Conservation (phyloP, 2,797 vertebrate species). For the Pseudocheirus occidentalis region DNA sequence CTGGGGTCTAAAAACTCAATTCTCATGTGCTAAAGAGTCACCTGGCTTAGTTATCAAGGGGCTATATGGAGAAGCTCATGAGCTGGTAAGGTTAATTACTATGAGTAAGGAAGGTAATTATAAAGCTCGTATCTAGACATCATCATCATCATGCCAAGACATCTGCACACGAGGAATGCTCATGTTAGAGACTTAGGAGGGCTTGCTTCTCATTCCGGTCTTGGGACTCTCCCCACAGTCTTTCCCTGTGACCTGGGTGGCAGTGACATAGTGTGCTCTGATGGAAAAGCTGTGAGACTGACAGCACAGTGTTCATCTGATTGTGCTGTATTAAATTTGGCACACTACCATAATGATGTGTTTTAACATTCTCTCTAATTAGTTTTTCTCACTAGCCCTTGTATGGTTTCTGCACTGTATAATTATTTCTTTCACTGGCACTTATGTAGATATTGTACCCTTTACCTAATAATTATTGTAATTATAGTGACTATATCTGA, state of each 20-base stretch:
- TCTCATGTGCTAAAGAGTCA: constrained; percentile 20
- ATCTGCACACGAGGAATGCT: background rate
- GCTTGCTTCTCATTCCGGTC: background rate
- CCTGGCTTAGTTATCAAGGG: background rate
- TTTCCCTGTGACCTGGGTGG: background rate
- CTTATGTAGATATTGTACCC: constrained; percentile 73
- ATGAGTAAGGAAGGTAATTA: background rate
- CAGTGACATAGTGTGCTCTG: background rate
- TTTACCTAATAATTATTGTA: constrained; percentile 74
- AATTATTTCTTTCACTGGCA: constrained; percentile 77
- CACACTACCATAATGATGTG: constrained; percentile 53
- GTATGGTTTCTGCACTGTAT: constrained; percentile 68
- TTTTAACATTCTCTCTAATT: constrained; percentile 71
- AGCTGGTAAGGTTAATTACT: background rate
- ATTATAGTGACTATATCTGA: constrained; percentile 73
- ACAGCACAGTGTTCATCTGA: fast-evolving
- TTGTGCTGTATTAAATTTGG: background rate
- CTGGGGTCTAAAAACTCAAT: background rate
- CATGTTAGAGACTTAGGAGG: background rate
- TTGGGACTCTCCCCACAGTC: background rate
- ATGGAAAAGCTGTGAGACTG: background rate
- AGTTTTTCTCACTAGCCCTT: constrained; percentile 70
- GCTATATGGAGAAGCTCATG: background rate
- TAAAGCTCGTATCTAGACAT: fast-evolving
- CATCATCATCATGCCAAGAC: background rate